Percentiles rank a stretch among this genome's conserved stretches.
Evolutionary conservation across 2,888 invertebrate genomes (phyloP).

Genomic region (Amiota minor): DNA sequence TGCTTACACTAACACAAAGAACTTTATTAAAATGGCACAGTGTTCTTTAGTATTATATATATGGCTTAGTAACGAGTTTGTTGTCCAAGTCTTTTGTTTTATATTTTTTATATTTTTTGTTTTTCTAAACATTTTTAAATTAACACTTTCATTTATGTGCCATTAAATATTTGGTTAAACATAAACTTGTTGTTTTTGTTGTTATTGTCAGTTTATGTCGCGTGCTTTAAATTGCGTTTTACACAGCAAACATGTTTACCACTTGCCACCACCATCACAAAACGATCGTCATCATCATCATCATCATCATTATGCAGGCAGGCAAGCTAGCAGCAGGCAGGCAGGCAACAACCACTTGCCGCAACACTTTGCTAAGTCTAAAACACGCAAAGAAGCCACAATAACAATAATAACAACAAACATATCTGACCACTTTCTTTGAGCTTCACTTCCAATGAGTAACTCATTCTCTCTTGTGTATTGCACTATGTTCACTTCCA

Average conservation of each 20-base stretch:
- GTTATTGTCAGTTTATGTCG: slow-evolving; percentile 46
- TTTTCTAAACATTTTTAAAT: slow-evolving; percentile 34
- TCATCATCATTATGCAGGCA: too few relatives aligned
- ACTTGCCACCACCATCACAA: background rate
- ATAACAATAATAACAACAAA: slow-evolving; percentile 43
- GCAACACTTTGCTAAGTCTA: slow-evolving; percentile 22
- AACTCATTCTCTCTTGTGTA: background rate
- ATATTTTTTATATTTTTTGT: slow-evolving; percentile 39
- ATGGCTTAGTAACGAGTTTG: slow-evolving; percentile 50
- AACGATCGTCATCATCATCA: too few relatives aligned
- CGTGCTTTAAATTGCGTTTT: slow-evolving; percentile 50
- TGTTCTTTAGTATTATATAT: background rate
- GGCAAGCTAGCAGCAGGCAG: background rate
- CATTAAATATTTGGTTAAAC: slow-evolving; percentile 27
- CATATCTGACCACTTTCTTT: slow-evolving; percentile 64
- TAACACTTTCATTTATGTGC: slow-evolving; percentile 57
- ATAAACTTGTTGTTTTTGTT: slow-evolving; percentile 37
- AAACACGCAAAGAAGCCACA: slow-evolving; percentile 11
- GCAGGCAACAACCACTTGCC: slow-evolving; percentile 18
- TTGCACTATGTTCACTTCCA: slow-evolving; percentile 42
- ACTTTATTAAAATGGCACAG: background rate
- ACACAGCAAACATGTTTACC: slow-evolving; percentile 14
- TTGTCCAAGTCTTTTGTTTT: slow-evolving; percentile 56
- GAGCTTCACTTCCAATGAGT: slow-evolving; percentile 52
- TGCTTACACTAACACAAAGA: background rate